phyloP scores from a whole-genome alignment of 2,888 invertebrate species.

The Lamproptera curius region DNA sequence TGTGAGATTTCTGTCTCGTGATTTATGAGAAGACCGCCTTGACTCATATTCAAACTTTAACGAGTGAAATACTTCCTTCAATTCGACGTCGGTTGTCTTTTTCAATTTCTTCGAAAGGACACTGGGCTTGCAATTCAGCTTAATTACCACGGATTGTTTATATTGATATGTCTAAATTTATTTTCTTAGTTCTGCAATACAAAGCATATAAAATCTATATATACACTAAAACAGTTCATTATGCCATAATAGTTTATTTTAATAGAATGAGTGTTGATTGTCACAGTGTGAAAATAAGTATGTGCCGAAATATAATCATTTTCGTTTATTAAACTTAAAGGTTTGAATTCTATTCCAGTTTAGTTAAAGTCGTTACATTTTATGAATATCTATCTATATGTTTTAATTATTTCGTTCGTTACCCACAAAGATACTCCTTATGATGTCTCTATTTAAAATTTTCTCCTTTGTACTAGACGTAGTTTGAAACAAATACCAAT shows the following conservation, averaged over 20 bases:
- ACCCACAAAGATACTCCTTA: conserved; percentile 53
- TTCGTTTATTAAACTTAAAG: no score
- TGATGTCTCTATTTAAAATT: conserved; percentile 49
- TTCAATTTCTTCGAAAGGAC: conserved; percentile 9
- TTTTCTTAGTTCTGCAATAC: conserved; percentile 40
- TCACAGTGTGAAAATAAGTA: no score
- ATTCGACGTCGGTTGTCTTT: conserved; percentile 1
- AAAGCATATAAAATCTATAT: conserved; percentile 43
- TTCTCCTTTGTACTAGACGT: conserved; percentile 26
- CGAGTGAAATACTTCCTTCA: conserved; percentile 28
- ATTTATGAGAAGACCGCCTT: conserved; percentile 38
- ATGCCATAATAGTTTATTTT: conserved; percentile 58
- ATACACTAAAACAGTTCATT: conserved; percentile 54
- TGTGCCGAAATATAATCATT: no score
- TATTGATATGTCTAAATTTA: conserved; percentile 47
- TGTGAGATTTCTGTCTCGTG: conserved; percentile 38
- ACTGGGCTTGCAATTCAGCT: conserved; percentile 27
- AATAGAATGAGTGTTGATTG: no score
- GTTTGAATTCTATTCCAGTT: no score
- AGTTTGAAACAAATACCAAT: conserved; percentile 3
- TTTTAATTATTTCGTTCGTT: no score
- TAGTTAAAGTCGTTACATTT: no score
- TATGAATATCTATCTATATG: no score
- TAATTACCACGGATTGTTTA: conserved; percentile 47
- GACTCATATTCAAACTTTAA: conserved; percentile 29